Conservation (phyloP, 2,888 invertebrate genomes). For the Salticus scenicus region DNA sequence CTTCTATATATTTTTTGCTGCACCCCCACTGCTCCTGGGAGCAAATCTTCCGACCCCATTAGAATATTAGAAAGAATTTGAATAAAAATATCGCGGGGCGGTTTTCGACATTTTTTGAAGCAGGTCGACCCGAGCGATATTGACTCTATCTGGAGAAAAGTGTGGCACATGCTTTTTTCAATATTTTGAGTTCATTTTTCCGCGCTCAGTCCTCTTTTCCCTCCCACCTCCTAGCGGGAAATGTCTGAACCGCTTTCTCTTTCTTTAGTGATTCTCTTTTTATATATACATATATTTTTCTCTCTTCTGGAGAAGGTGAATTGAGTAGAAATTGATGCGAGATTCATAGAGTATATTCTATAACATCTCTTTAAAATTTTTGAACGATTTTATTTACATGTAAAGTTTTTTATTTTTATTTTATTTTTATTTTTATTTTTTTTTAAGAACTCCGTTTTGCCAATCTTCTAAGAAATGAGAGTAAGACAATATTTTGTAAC, state of each 20-base stretch:
- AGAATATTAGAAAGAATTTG: constrained; percentile 69
- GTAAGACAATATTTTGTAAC: neutral
- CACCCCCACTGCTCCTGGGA: constrained; percentile 10
- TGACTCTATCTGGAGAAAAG: constrained; percentile 30
- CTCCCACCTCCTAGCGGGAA: neutral
- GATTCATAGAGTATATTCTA: constrained; percentile 3
- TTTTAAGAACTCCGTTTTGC: neutral
- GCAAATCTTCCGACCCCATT: constrained; percentile 64
- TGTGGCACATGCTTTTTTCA: constrained; percentile 18
- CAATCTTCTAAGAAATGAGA: neutral
- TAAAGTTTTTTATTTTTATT: neutral
- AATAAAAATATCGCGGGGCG: constrained; percentile 60
- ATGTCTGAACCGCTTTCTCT: neutral
- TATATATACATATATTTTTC: neutral
- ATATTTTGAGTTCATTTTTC: constrained; percentile 19
- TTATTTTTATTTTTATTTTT: too few relatives aligned
- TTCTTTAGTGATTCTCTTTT: neutral
- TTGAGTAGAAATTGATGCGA: constrained; percentile 17
- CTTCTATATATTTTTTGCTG: constrained; percentile 51
- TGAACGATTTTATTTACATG: neutral
- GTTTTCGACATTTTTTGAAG: constrained; percentile 61
- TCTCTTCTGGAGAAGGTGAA: constrained; percentile 6
- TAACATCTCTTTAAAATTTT: constrained; percentile 1
- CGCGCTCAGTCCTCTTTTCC: constrained; percentile 11
- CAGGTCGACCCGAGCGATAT: constrained; percentile 30